Base-by-base conservation (phyloP, 2,888 invertebrate species). In the Holacanthella duospinosa region DNA sequence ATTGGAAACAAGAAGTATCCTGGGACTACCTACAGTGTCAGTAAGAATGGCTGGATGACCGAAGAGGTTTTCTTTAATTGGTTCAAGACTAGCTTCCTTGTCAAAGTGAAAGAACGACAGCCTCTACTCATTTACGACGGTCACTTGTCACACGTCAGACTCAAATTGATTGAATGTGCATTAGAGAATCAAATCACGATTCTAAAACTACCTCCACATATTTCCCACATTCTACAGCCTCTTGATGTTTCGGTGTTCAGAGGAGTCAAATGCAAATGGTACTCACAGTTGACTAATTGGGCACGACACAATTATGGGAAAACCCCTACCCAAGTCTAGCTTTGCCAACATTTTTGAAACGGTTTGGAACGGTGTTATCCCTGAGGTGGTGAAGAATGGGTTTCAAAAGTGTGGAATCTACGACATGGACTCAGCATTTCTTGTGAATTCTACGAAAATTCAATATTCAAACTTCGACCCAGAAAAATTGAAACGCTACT, bases 21-120 rank as follows among this genome's bases (percentile, higher is more conserved):
- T 25, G 62, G 60, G 28, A 65, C 65, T 12, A 27, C 25, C 28
- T 64, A 64, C 48, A 21, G 43, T 9, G 60, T 53, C 27, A 29
- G 54, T 26, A 64, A 64, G 3, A 62, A 66, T 24, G 65, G 67
- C 6, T 67, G 61, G 60, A 67, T 66, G 62, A 64, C 61, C 16
- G 26, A 54, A 27, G 27, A 44, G 4, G 44, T 63, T n/a, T 67
- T 67, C 56, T 3, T 24, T 26, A 29, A 53, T n/a, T 67, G 62
- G 54, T 61, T 67, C 24, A 44, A 26, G 44, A 64, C 63, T 25
- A 19, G 61, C 9, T 53, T 66, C n/a, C 4, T 67, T 16, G 6
- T 61, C 26, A 58, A 43, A n/a, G 48, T 48, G 48, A 9, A 9
- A 21, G 48, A 48, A 4, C 48, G 48, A 4, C 48, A 9, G 4